Percentiles rank a stretch among this genome's conserved stretches.
Evolutionary conservation across 2,888 invertebrate species (phyloP).

Genomic region (Eilema caniola): DNA sequence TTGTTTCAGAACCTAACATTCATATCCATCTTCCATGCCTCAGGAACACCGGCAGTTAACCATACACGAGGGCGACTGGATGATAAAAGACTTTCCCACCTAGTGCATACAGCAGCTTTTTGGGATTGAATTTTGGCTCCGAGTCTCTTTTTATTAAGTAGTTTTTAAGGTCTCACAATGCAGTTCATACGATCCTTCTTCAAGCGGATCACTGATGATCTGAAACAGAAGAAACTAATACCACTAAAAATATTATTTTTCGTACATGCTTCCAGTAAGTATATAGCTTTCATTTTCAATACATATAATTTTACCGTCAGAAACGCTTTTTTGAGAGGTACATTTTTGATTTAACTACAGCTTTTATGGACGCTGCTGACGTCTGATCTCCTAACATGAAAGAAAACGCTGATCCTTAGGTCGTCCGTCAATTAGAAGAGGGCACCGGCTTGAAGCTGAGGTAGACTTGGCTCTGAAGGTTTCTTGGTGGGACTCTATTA

Average conservation of each 20-base stretch:
- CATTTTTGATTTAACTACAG: too few relatives aligned
- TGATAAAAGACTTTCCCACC: constrained; percentile 72
- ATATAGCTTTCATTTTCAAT: constrained; percentile 11
- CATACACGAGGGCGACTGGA: constrained; percentile 69
- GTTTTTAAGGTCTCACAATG: constrained; percentile 73
- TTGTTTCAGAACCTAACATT: constrained; percentile 64
- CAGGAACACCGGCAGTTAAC: constrained; percentile 61
- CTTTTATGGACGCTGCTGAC: too few relatives aligned
- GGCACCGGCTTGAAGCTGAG: background rate
- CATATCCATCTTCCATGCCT: constrained; percentile 74
- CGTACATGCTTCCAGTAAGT: constrained; percentile 93
- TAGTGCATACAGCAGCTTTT: constrained; percentile 45
- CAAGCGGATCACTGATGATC: constrained; percentile 89
- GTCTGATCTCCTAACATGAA: too few relatives aligned
- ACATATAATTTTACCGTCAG: background rate
- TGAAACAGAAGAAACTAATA: constrained; percentile 90
- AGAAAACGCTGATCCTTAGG: too few relatives aligned
- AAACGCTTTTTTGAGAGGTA: too few relatives aligned
- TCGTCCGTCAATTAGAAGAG: too few relatives aligned
- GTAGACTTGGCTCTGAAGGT: too few relatives aligned
- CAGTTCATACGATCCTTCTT: constrained; percentile 88
- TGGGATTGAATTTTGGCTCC: constrained; percentile 13
- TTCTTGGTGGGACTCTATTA: too few relatives aligned
- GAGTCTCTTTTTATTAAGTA: constrained; percentile 23
- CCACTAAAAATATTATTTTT: constrained; percentile 92